Conservation (phyloP, 35 echinoderm and acorn worm genomes). For the Holothuria glaberrima region DNA sequence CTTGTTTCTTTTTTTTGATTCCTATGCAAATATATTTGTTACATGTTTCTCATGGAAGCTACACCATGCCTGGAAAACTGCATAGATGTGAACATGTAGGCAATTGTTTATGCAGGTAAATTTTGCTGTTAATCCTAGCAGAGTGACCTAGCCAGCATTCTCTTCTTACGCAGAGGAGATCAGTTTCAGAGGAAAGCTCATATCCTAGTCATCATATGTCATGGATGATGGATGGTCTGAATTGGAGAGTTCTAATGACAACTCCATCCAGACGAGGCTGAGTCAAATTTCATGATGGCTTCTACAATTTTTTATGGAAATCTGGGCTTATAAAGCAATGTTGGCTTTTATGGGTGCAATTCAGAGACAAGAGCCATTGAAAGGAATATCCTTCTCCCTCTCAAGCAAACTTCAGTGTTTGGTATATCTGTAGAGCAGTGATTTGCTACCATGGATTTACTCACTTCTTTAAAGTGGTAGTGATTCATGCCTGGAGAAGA, state of each 20-base stretch:
- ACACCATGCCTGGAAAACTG: too few species aligned
- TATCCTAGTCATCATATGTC: conserved; percentile 51
- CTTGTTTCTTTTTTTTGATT: too few species aligned
- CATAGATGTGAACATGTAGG: too few species aligned
- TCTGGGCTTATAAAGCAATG: conserved; percentile 54
- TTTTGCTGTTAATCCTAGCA: too few species aligned
- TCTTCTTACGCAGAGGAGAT: conserved; percentile 7
- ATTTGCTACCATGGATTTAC: conserved; percentile 29
- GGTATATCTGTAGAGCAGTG: conserved; percentile 14
- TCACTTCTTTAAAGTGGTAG: conserved; percentile 38
- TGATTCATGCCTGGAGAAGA: conserved; percentile 30
- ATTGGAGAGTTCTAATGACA: conserved; percentile 52
- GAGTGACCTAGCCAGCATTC: conserved; percentile 26
- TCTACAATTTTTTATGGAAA: conserved; percentile 54
- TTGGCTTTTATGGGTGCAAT: conserved; percentile 40
- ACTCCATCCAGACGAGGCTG: conserved; percentile 43
- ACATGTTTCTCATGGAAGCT: too few species aligned
- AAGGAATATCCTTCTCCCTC: conserved; percentile 11
- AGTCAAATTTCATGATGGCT: conserved; percentile 51
- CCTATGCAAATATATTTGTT: too few species aligned
- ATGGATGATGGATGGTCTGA: conserved; percentile 42
- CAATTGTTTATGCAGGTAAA: too few species aligned
- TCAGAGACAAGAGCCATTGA: conserved; percentile 41
- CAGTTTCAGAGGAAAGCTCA: conserved; percentile 48
- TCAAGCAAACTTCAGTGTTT: neutral